Evolutionary conservation across 2,113 vertebrate genomes (phyloP), one percentile per base, ranked within the genome.

Genomic region (Cyphomyrus discorhynchus): DNA sequence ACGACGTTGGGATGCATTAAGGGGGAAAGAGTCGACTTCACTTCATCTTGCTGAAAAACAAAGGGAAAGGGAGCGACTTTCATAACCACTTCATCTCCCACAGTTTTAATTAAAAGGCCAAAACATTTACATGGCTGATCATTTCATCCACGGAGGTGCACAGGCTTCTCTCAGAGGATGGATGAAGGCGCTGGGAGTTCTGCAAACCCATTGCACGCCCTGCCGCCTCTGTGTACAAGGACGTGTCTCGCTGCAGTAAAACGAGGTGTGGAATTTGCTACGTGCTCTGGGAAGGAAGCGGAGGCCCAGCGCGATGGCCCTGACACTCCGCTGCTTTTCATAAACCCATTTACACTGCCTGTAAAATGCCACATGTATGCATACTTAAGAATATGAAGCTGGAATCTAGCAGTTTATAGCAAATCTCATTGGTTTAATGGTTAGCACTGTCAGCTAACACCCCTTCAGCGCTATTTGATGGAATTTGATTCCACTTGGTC

Each of bases 91-190:
- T 66, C 62, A 70, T 70, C 27, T 11, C 62, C 10, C 9, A 21
- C 49, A 7, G 50, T 27, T 89, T 47, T 89, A 89, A 89, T 89
- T 89, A 82, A 89, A 47, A 89, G 74, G 88, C 62, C 77, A 82
- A 89, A 42, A 89, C 39, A 85, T 86, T 89, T 86, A 35, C 82
- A 89, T 21, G 31, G 27, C 52, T 56, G 82, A 86, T 52, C 62
- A 11, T 86, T 86, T 86, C 11, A 58, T 31, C 42, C 66, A 46
- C 42, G 19, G 42, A 47, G 52, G 47, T 46, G 17, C 39, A 1
- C 31, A 35, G 53, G 89, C 42, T 11, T 70, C 45, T 31, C 45
- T 27, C n/a, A 11, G 42, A 24, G 39, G 52, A 89, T 89, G 42
- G 56, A 86, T 86, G 53, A 56, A 2, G 74, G 35, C 35, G 5